phyloP scores from a whole-genome alignment of 2,113 vertebrate species.

The Brachionichthys hirsutus region DNA sequence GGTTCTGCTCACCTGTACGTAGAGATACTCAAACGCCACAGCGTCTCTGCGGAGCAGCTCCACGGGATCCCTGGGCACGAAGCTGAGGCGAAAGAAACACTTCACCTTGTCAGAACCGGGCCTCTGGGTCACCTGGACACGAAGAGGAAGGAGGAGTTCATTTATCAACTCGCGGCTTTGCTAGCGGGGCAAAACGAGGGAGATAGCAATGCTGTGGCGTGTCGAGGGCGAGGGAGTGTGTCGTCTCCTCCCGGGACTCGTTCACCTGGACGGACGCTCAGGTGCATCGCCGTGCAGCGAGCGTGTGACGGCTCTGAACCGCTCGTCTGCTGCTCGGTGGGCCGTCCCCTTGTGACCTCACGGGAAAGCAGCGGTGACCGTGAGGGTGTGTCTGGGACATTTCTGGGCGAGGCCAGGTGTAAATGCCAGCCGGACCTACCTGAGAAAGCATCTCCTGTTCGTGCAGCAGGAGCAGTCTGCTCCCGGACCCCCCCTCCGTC shows the following conservation, averaged over 20 bases:
- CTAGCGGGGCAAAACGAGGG: no score
- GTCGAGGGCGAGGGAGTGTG: neutral
- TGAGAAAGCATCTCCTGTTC: conserved; percentile 97
- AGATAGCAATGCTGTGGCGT: conserved; percentile 17
- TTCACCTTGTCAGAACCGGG: conserved; percentile 94
- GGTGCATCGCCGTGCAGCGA: neutral
- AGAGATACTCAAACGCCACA: conserved; percentile 97
- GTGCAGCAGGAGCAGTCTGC: conserved; percentile 89
- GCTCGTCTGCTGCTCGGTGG: conserved; percentile 1
- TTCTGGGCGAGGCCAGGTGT: conserved; percentile 16
- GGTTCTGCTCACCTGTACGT: conserved; percentile 84
- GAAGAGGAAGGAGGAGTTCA: neutral
- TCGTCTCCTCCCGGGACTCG: neutral
- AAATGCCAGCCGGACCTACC: conserved; percentile 76
- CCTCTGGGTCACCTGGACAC: conserved; percentile 90
- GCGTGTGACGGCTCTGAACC: conserved; percentile 16
- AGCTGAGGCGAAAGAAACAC: conserved; percentile 96
- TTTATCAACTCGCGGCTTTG: neutral
- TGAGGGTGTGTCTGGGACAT: neutral
- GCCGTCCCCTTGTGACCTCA: conserved; percentile 58
- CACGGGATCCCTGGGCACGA: conserved; percentile 94
- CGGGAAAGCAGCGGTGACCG: conserved; percentile 49
- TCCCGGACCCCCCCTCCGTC: conserved; percentile 82
- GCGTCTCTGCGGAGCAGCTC: conserved; percentile 93
- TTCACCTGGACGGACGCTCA: neutral